A percentile compares a stretch with the other conserved stretches of the same genome.
These are phyloP conservation scores for Drosophila simulans DNA, from an alignment of 1,140 invertebrate genomes.

Conservation along the genomic window DNA sequence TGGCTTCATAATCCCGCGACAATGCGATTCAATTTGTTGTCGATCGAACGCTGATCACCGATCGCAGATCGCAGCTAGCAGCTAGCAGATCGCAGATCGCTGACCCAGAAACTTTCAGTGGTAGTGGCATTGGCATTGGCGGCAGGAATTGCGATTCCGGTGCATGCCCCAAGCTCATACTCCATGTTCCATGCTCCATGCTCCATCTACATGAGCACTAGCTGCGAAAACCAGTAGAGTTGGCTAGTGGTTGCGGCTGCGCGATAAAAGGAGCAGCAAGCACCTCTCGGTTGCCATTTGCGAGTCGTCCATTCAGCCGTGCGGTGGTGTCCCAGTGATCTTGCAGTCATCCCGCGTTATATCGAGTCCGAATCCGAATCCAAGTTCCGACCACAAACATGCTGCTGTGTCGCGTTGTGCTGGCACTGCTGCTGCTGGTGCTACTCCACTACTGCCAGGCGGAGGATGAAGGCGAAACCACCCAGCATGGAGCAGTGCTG, in stretches of 20 bases:
- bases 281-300: conserved; percentile 71
- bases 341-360: neutral
- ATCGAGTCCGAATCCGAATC: neutral
- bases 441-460: conserved; percentile 50
- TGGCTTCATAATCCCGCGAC: conserved; percentile 57
- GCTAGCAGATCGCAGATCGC: conserved; percentile 37
- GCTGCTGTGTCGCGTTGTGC: conserved; percentile 44
- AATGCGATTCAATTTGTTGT: conserved; percentile 58
- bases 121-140: conserved; percentile 9
- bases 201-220: conserved; percentile 54
- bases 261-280: conserved; percentile 72
- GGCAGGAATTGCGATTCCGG: conserved; percentile 75
- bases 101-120: conserved; percentile 69
- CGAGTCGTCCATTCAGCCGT: conserved; percentile 60
- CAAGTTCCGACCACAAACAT: neutral
- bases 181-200: conserved; percentile 32
- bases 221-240: conserved; percentile 42
- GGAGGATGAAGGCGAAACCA: conserved; percentile 17
- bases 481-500: neutral
- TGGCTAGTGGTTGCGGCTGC: conserved; percentile 44
- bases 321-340: conserved; percentile 43
- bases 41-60: conserved; percentile 41
- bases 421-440: conserved; percentile 58
- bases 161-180: conserved; percentile 49
- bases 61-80: conserved; percentile 38